Evolutionary conservation across 2,888 invertebrate species (phyloP).

Genomic region (Drosophila lacicola): DNA sequence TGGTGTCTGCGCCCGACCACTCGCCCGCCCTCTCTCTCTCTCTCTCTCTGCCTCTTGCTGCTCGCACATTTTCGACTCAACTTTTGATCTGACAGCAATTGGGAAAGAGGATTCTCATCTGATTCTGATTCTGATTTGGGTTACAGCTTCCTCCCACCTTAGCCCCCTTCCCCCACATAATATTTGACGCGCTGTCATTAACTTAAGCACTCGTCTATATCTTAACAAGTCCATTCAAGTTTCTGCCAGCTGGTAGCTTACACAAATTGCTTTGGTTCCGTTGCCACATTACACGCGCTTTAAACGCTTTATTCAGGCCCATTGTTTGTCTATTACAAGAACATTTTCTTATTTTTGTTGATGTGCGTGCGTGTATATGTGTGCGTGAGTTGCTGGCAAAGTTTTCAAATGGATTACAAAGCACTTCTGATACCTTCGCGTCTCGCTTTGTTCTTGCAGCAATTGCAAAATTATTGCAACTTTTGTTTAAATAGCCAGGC

Average conservation of each 20-base stretch:
- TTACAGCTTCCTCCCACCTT: background rate
- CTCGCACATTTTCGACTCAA: slow-evolving; percentile 30
- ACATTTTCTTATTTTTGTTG: slow-evolving; percentile 38
- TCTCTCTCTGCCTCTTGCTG: background rate
- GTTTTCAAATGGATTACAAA: slow-evolving; percentile 75
- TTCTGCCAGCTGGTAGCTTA: slow-evolving; percentile 35
- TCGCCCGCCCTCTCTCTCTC: background rate
- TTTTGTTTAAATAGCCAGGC: slow-evolving; percentile 62
- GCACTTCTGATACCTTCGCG: slow-evolving; percentile 61
- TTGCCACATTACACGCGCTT: slow-evolving; percentile 64
- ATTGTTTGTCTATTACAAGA: slow-evolving; percentile 72
- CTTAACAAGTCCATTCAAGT: slow-evolving; percentile 26
- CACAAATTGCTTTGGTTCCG: slow-evolving; percentile 64
- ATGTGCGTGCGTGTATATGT: background rate
- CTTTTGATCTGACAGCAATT: slow-evolving; percentile 49
- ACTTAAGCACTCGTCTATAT: slow-evolving; percentile 47
- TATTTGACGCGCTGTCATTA: slow-evolving; percentile 46
- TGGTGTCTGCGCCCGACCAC: background rate
- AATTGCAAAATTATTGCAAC: slow-evolving; percentile 72
- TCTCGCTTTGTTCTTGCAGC: slow-evolving; percentile 20
- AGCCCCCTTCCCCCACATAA: slow-evolving; percentile 2
- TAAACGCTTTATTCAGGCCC: slow-evolving; percentile 57
- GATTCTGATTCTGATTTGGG: slow-evolving; percentile 38
- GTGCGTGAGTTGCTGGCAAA: slow-evolving; percentile 33
- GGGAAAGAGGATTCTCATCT: slow-evolving; percentile 11